Evolutionary conservation across 2,113 vertebrate species (phyloP), one percentile per base, ranked within the genome.

Genomic region (Piliocolobus tephrosceles): DNA sequence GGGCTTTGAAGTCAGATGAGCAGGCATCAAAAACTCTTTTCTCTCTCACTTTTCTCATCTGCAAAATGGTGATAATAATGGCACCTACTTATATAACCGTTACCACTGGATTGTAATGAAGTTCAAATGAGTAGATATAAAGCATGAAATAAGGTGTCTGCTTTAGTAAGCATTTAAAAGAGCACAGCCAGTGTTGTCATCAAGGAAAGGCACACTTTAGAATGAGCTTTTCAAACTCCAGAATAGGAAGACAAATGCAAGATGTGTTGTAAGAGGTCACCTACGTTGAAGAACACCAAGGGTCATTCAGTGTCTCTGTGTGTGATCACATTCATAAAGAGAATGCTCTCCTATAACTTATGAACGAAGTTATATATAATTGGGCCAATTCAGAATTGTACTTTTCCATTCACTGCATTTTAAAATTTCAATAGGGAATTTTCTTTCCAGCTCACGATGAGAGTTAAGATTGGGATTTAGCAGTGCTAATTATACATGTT

Each of bases 11-110:
- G 22, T 58, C 40, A 68, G 76, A 61, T 35, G 35, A 5, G 3
- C 16, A 79, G 25, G 32, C 45, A 40, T 83, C 27, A 58, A 80
- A 95, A 86, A 45, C 12, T 17, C 47, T n/a, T 23, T 80, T 76
- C 27, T 73, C 40, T 45, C 70, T 95, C n/a, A 32, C 58, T 88
- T 76, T 94, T 23, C 22, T 95, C 20, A 95, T 57, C 86, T 80
- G 35, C 52, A 86, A 95, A 96, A 86, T 80, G 73, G 22, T 11
- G 0, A 79, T 75, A 79, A 82, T 58, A 95, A 95, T 50, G 50
- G 2, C 3, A 47, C 2, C 35, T 89, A 50, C 10, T 0, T 70
- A 45, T 64, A 61, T 30, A 90, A 50, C 32, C 22, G 23, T 81
- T 61, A 78, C 47, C 38, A 76, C 17, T 20, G 57, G 25, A 27